A percentile compares a stretch with the other conserved stretches of the same genome.
phyloP scores from a whole-genome alignment of 2,113 vertebrate species.

The Paraplagusia blochii region DNA sequence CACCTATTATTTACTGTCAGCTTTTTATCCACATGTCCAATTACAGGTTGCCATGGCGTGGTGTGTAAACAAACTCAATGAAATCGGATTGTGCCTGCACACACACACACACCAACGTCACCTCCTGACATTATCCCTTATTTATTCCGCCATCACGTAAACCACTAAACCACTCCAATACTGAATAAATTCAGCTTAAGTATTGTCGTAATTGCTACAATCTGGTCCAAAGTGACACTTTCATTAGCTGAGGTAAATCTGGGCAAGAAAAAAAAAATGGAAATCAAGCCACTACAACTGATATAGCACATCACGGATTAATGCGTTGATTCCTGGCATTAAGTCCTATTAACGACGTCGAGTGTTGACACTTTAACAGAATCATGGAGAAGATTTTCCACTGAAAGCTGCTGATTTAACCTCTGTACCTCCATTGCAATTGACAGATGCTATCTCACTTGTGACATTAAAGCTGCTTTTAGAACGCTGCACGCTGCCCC shows the following conservation, averaged over 20 bases:
- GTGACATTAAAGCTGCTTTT: slow-evolving; percentile 1
- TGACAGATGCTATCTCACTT: slow-evolving; percentile 4
- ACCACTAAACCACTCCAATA: slow-evolving; percentile 9
- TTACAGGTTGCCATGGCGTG: slow-evolving; percentile 40
- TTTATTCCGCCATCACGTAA: slow-evolving; percentile 19
- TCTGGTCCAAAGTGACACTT: neutral
- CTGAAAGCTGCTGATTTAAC: neutral
- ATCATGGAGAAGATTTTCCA: neutral
- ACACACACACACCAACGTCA: neutral
- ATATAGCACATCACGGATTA: neutral
- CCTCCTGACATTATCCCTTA: neutral
- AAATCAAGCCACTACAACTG: neutral
- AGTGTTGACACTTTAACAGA: neutral
- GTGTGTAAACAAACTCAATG: slow-evolving; percentile 41
- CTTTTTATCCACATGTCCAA: slow-evolving; percentile 33
- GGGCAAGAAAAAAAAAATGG: neutral
- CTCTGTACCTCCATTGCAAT: neutral
- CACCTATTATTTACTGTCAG: slow-evolving; percentile 45
- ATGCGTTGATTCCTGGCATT: neutral
- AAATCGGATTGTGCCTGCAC: slow-evolving; percentile 15
- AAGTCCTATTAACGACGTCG: neutral
- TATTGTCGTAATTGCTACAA: slow-evolving; percentile 2
- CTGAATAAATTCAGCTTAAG: neutral
- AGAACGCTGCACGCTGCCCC: neutral
- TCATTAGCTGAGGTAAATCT: neutral